Conservation (phyloP, 2,888 invertebrate species). For the Andrena minutula region DNA sequence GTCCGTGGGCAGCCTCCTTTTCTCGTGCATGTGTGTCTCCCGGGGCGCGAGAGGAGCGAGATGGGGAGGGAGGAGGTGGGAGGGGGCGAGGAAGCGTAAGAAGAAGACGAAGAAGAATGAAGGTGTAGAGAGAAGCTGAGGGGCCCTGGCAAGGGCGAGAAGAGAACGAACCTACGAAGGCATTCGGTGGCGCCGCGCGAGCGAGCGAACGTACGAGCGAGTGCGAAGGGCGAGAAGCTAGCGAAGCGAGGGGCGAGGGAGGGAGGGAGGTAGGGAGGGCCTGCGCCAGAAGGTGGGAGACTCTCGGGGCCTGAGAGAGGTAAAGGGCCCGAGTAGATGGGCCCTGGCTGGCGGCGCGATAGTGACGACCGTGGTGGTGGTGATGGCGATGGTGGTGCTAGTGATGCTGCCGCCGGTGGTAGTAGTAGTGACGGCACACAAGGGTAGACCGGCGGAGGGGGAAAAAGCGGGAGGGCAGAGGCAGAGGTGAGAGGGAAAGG, state of each 20-base stretch:
- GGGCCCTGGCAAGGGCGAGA: conserved; percentile 46
- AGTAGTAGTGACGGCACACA: conserved; percentile 64
- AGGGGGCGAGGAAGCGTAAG: conserved; percentile 21
- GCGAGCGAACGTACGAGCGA: conserved; percentile 30
- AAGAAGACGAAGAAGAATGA: conserved; percentile 47
- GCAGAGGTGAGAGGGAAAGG: conserved; percentile 70
- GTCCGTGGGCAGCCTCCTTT: conserved; percentile 31
- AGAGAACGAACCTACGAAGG: conserved; percentile 58
- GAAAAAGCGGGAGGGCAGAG: conserved; percentile 47
- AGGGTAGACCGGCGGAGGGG: conserved; percentile 53
- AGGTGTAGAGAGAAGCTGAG: conserved; percentile 39
- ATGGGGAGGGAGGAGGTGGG: not conserved
- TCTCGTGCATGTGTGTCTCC: conserved; percentile 29
- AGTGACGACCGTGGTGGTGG: conserved; percentile 60
- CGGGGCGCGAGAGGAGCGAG: conserved; percentile 4
- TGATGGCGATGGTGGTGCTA: conserved; percentile 31
- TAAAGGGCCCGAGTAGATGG: conserved; percentile 76
- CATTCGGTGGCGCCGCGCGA: conserved; percentile 72
- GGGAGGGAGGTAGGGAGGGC: not conserved
- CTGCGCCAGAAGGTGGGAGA: conserved; percentile 31
- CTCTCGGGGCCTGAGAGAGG: conserved; percentile 59
- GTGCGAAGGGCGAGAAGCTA: conserved; percentile 58
- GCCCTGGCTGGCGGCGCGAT: conserved; percentile 68
- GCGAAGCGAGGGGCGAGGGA: conserved; percentile 20
- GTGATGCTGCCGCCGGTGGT: conserved; percentile 42